Evolutionary conservation across 2,888 invertebrate species (phyloP).

Genomic region (Drosophila merina): DNA sequence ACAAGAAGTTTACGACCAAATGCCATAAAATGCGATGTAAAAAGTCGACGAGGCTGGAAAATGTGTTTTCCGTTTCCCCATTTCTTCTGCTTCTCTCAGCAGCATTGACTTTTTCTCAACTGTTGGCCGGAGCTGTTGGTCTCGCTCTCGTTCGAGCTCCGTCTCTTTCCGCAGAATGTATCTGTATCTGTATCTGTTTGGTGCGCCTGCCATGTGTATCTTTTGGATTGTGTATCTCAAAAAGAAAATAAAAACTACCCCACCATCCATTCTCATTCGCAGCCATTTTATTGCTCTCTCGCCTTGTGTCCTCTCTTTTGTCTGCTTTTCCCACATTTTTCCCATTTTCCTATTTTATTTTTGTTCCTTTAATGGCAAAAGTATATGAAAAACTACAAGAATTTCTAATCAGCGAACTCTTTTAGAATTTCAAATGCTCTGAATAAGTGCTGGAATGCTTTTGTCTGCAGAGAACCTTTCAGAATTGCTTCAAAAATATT

Average conservation of each 20-base stretch:
- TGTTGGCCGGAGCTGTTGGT: background rate
- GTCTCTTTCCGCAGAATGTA: conserved; percentile 30
- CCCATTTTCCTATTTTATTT: background rate
- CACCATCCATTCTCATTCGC: conserved; percentile 59
- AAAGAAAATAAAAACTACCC: conserved; percentile 54
- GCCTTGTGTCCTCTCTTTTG: conserved; percentile 42
- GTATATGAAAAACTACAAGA: conserved; percentile 27
- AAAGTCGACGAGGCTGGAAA: conserved; percentile 80
- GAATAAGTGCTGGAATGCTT: conserved; percentile 15
- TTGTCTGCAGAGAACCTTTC: background rate
- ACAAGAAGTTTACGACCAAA: conserved; percentile 84
- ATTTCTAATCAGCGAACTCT: conserved; percentile 35
- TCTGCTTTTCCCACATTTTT: conserved; percentile 43
- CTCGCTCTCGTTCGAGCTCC: conserved; percentile 44
- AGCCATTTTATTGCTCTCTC: conserved; percentile 71
- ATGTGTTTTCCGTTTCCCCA: conserved; percentile 71
- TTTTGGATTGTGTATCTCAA: conserved; percentile 51
- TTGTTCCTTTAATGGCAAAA: background rate
- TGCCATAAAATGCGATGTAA: conserved; percentile 84
- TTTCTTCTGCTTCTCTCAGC: conserved; percentile 9
- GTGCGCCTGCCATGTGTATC: conserved; percentile 63
- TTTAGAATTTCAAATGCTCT: conserved; percentile 22
- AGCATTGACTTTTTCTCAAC: conserved; percentile 19
- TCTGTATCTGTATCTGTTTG: conserved; percentile 52
- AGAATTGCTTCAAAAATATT: background rate